Evolutionary conservation across 2,113 vertebrate genomes (phyloP).

Genomic region (Hemichromis elongatus): DNA sequence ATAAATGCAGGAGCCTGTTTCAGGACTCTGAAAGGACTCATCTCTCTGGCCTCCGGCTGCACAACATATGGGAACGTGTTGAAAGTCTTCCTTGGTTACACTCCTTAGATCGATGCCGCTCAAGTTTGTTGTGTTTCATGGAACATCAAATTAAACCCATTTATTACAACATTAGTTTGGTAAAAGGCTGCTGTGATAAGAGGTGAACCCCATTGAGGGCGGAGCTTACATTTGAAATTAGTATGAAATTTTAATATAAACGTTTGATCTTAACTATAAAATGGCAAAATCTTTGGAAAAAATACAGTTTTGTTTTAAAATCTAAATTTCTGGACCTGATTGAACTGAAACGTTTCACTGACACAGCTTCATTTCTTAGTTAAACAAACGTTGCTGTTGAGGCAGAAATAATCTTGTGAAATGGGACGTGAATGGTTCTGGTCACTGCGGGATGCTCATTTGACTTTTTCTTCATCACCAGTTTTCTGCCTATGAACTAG

Average conservation of each 20-base stretch:
- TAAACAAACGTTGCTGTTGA: neutral
- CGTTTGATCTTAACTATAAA: neutral
- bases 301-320: neutral
- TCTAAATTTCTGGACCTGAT: neutral
- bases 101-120: neutral
- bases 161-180: neutral
- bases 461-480: neutral
- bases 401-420: neutral
- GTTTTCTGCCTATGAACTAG: neutral
- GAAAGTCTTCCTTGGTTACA: neutral
- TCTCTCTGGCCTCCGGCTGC: neutral
- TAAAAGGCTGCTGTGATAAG: neutral
- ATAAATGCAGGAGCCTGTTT: conserved; percentile 23
- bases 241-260: neutral
- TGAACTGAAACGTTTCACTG: neutral
- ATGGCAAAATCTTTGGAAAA: neutral
- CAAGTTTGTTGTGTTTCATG: neutral
- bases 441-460: neutral
- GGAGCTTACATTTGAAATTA: neutral
- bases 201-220: neutral
- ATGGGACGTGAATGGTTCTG: accelerated
- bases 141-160: neutral
- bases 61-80: neutral
- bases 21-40: conserved; percentile 16
- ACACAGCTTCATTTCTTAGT: neutral